Base-by-base conservation (phyloP, 1,140 invertebrate genomes). In the Tribolium madens region DNA sequence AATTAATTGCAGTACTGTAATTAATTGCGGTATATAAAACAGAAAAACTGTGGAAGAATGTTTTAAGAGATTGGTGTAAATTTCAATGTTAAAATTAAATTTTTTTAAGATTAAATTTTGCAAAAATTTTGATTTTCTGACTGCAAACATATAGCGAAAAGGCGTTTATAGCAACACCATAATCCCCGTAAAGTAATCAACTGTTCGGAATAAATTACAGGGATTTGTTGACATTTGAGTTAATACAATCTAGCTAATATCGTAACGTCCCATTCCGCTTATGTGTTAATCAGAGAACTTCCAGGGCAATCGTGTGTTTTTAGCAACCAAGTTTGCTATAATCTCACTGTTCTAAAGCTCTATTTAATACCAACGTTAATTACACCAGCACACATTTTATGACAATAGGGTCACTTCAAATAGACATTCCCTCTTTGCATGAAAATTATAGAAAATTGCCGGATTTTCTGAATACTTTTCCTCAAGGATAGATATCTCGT, bases 181-280 rank as follows among this genome's bases (percentile, higher is more conserved):
- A 53, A 53, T 15, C 12, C 50, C 50, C 12, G 12, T 53, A 17
- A 53, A 53, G 50, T 53, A 53, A 53, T 53, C 15, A 53, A 53
- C 12, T 53, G 50, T 15, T 53, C 15, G 50, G 50, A 53, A 53
- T 53, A 53, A 13, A 53, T 53, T 53, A 14, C 50, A 53, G 14
- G 50, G 50, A 53, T 53, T 17, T 53, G 50, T 13, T 53, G 50
- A 53, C 50, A 17, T 53, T 15, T 13, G 12, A 15, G 50, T 53
- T 53, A 53, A 53, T 53, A 53, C 50, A 53, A 53, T 53, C 12
- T 15, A 53, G 4, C 14, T 53, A 53, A 53, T 15, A 53, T 53
- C 12, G 50, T 53, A 13, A 53, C 50, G 50, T 53, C 50, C 13
- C 50, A 53, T 53, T 53, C 3, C 13, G 10, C 46, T 47, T 47